Percentiles rank a stretch among this genome's conserved stretches.
Conservation (phyloP, 1,140 invertebrate species). For the Steinernema feltiae region DNA sequence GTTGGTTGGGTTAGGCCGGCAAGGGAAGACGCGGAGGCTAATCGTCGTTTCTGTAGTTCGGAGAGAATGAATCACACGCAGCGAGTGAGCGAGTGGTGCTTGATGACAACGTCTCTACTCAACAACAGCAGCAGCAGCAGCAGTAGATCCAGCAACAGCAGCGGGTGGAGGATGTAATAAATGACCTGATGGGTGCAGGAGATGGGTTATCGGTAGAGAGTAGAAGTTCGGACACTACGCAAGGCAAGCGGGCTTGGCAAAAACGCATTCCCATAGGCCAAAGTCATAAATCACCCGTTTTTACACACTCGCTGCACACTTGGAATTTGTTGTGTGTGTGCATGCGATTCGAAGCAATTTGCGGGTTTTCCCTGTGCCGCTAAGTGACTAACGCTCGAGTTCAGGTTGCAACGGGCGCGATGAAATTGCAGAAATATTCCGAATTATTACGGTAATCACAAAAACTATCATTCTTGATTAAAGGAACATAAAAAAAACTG, state of each 20-base stretch:
- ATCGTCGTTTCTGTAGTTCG: no score
- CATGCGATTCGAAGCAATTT: no score
- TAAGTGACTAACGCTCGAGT: no score
- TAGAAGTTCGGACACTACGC: neutral
- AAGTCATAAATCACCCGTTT: neutral
- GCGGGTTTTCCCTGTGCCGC: no score
- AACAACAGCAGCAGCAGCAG: neutral
- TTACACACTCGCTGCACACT: neutral
- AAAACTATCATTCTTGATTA: no score
- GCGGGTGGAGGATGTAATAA: neutral
- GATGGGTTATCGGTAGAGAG: neutral
- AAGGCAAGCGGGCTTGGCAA: neutral
- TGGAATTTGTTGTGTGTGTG: neutral
- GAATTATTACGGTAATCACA: no score
- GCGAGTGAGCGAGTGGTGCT: neutral
- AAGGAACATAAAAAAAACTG: no score
- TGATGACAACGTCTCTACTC: no score
- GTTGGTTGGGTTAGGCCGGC: no score
- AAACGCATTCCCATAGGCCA: constrained; percentile 8
- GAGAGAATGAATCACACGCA: neutral
- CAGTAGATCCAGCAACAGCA: neutral
- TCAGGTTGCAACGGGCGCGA: no score
- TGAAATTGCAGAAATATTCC: no score
- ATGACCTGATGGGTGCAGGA: neutral
- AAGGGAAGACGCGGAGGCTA: neutral